These are phyloP conservation scores for Bellardia pandia DNA, from an alignment of 2,888 invertebrate species.

Conservation along the genomic window DNA sequence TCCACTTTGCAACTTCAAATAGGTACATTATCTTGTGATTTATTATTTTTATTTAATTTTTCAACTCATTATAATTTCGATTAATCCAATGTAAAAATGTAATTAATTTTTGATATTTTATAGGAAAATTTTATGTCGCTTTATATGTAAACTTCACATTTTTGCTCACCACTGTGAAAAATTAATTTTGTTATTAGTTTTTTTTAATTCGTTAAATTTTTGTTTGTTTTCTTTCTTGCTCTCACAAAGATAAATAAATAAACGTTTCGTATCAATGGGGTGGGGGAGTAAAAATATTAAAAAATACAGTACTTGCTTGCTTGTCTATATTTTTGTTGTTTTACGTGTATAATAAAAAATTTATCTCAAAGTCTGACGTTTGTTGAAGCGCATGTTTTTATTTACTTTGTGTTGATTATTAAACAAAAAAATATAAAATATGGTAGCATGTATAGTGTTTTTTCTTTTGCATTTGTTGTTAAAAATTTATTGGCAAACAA, in stretches of 20 bases:
- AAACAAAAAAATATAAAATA: too few species aligned
- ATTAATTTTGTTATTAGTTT: slow-evolving; percentile 9
- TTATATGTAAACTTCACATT: neutral
- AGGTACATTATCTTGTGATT: too few species aligned
- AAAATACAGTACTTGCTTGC: neutral
- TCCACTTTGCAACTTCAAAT: too few species aligned
- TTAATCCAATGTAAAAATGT: too few species aligned
- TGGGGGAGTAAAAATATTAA: slow-evolving; percentile 2
- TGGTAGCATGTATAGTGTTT: too few species aligned
- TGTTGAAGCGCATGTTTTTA: slow-evolving; percentile 35
- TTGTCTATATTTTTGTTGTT: neutral
- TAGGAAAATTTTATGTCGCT: too few species aligned
- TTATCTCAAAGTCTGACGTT: neutral
- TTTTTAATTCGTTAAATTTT: neutral
- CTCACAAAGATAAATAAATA: slow-evolving; percentile 30
- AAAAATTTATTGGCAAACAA: slow-evolving; percentile 1
- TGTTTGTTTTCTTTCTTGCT: neutral
- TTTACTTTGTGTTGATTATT: neutral
- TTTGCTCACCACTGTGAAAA: neutral
- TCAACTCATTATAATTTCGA: too few species aligned
- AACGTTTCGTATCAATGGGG: slow-evolving; percentile 1
- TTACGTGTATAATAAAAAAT: neutral
- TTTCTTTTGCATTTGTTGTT: neutral
- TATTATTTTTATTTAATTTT: too few species aligned
- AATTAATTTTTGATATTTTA: too few species aligned